Evolutionary conservation across 2,113 vertebrate genomes (phyloP), one percentile per base, ranked within the genome.

Genomic region (Sphaerodactylus townsendi): DNA sequence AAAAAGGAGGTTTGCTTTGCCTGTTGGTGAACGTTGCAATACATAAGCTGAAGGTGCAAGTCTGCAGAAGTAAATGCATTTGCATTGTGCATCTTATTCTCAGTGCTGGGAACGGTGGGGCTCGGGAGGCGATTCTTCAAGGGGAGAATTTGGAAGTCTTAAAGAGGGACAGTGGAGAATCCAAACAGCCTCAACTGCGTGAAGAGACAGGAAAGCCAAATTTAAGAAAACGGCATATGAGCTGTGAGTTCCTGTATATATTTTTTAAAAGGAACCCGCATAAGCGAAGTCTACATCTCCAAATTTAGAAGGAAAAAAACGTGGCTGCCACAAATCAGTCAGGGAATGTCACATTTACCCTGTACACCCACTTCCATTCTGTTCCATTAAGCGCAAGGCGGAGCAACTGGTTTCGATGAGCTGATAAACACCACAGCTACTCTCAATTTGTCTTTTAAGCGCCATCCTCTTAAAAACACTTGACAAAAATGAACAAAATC

Each of bases 301-400:
- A 94, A 93, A 96, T 95, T 93, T 95, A 95, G 91, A 93, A 90
- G 86, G 77, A 82, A 77, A 30, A n/a, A n/a, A n/a, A n/a, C n/a
- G 28, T 19, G 87, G 86, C 91, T 88, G 89, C 85, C 88, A 94
- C 85, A 86, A 93, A 93, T 79, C 72, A 92, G 79, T 90, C 90
- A 25, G 56, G 94, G 92, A 93, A 92, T 88, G 93, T 91, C 85
- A 89, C 91, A 90, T 87, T 87, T 85, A 94, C 88, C 92, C 87
- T 81, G 68, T 87, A 93, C 91, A 84, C 94, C 94, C 91, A 94
- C 92, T 92, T 89, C 86, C 86, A 39, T 92, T 92, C 89, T 94
- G 91, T 82, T 94, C 87, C 80, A 87, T 78, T 92, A 92, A 92
- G 85, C 25, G 39, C 69, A 91, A 66, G 87, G 41, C 74, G 82